Evolutionary conservation across 1,140 invertebrate genomes (phyloP).

Genomic region (Solenopsis invicta): DNA sequence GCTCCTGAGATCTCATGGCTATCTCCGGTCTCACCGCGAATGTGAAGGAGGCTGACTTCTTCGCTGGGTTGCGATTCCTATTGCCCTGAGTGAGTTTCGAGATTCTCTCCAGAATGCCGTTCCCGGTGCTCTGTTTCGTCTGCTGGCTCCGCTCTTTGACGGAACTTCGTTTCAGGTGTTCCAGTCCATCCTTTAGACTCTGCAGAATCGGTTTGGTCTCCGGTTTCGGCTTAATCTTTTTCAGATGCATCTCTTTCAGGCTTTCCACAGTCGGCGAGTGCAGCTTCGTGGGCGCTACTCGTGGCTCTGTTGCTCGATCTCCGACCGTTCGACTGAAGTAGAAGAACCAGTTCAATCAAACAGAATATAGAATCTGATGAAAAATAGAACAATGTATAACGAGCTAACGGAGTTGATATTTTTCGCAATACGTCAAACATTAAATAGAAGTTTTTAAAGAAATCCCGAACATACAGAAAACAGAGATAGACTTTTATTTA

Average conservation of each 20-base stretch:
- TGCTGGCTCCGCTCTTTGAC: conserved; percentile 79
- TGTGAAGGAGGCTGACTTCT: conserved; percentile 85
- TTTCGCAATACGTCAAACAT: not conserved
- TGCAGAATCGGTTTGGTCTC: conserved; percentile 84
- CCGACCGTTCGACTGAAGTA: conserved; percentile 83
- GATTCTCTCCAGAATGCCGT: conserved; percentile 82
- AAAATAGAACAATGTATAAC: conserved; percentile 20
- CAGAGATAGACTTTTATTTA: not conserved
- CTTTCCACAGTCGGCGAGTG: conserved; percentile 76
- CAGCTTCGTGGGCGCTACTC: conserved; percentile 83
- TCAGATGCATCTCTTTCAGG: conserved; percentile 84
- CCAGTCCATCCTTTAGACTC: conserved; percentile 83
- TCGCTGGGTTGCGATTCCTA: conserved; percentile 83
- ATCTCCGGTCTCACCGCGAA: conserved; percentile 84
- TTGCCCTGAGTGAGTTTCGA: conserved; percentile 82
- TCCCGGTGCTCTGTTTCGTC: conserved; percentile 79
- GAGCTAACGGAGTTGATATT: not conserved
- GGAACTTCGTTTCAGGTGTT: conserved; percentile 83
- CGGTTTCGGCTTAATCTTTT: conserved; percentile 85
- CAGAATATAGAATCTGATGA: conserved; percentile 35
- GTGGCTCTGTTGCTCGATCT: conserved; percentile 84
- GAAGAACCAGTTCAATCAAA: conserved; percentile 69
- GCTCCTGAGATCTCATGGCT: conserved; percentile 83
- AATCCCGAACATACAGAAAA: not conserved
- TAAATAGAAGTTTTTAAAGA: not conserved